These are phyloP conservation scores for Onychomys arenicola DNA, from an alignment of 2,797 vertebrate genomes.

Conservation along the genomic window DNA sequence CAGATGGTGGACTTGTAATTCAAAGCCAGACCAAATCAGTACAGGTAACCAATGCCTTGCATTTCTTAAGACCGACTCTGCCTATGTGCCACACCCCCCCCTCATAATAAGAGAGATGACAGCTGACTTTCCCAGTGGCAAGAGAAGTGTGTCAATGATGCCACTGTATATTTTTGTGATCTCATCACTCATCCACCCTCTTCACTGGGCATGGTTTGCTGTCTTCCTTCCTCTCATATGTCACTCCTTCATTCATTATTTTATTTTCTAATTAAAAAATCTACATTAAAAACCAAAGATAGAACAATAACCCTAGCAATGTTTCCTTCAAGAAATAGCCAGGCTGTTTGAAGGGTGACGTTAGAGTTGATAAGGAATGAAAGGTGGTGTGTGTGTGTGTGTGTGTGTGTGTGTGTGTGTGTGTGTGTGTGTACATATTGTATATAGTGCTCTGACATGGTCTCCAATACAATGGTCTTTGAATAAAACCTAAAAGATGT, in stretches of 20 bases:
- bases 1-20: neutral
- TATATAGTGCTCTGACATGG: neutral
- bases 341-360: neutral
- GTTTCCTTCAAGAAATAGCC: neutral
- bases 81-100: neutral
- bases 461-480: neutral
- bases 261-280: neutral
- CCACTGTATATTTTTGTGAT: neutral
- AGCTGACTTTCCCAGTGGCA: neutral
- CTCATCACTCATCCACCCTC: neutral
- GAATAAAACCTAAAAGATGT: conserved; percentile 4
- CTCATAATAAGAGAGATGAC: neutral
- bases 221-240: neutral
- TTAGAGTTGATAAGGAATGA: neutral
- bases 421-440: neutral
- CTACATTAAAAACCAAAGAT: neutral
- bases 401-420: neutral
- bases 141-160: neutral
- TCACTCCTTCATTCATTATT: neutral
- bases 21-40: neutral
- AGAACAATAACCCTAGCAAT: neutral
- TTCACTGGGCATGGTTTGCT: neutral
- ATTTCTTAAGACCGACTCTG: neutral
- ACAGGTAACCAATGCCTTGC: neutral
- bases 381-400: neutral